Conservation (phyloP, 2,113 vertebrate genomes). For the Cromileptes altivelis region DNA sequence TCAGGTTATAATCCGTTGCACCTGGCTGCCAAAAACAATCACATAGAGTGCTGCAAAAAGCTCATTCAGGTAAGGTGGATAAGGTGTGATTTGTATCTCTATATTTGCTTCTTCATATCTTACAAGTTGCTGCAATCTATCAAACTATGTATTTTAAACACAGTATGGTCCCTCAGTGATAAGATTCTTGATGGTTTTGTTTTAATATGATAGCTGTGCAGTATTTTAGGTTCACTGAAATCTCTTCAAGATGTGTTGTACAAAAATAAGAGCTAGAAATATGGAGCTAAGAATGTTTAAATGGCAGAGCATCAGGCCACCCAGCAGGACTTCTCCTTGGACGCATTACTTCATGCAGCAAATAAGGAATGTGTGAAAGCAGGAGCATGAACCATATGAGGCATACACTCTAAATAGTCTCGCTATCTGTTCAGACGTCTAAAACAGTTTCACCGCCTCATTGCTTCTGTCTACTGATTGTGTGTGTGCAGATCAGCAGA, state of each 20-base stretch:
- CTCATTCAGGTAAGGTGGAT: constrained; percentile 91
- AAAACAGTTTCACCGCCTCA: constrained; percentile 33
- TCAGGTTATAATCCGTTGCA: constrained; percentile 93
- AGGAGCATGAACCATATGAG: constrained; percentile 20
- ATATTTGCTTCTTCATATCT: neutral
- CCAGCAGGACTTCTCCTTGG: constrained; percentile 18
- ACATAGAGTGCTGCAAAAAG: constrained; percentile 90
- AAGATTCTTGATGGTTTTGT: neutral
- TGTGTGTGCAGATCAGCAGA: constrained; percentile 36
- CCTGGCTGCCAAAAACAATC: constrained; percentile 93
- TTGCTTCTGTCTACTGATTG: constrained; percentile 45
- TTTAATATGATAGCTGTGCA: neutral
- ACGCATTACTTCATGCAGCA: neutral
- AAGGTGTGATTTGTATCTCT: neutral
- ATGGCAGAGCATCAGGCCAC: neutral
- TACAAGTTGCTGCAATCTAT: neutral
- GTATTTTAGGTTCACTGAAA: neutral
- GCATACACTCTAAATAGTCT: neutral
- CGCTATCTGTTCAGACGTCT: constrained; percentile 8
- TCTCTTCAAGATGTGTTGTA: constrained; percentile 9
- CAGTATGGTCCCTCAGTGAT: neutral
- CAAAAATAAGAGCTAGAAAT: constrained; percentile 18
- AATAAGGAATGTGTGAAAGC: constrained; percentile 35
- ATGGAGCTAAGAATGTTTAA: constrained; percentile 23
- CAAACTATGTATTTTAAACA: neutral